Evolutionary conservation across 2,888 invertebrate genomes (phyloP).

Genomic region (Clusia tigrina): DNA sequence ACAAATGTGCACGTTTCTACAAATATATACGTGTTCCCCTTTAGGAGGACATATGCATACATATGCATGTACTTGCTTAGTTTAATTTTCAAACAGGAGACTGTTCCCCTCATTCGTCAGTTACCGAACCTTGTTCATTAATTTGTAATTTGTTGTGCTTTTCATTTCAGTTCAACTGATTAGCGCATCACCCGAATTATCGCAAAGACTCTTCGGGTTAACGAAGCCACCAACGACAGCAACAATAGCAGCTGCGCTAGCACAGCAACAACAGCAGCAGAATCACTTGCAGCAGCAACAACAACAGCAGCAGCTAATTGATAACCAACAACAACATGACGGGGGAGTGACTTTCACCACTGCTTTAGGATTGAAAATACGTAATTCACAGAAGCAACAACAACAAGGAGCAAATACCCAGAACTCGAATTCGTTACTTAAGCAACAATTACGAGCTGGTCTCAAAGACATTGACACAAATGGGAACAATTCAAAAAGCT

Average conservation of each 20-base stretch:
- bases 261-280: conserved; percentile 18
- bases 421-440: conserved; percentile 53
- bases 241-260: conserved; percentile 22
- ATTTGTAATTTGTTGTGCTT: too few species aligned
- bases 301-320: conserved; percentile 28
- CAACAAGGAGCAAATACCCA: conserved; percentile 24
- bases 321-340: conserved; percentile 30
- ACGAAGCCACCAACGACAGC: conserved; percentile 38
- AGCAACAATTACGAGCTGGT: conserved; percentile 58
- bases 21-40: too few species aligned
- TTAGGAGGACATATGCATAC: too few species aligned
- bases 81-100: too few species aligned
- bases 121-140: too few species aligned
- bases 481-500: conserved; percentile 19
- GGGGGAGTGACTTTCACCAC: conserved; percentile 53
- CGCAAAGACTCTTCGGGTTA: conserved; percentile 59
- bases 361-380: conserved; percentile 55
- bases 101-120: too few species aligned
- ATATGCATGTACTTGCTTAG: too few species aligned
- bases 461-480: conserved; percentile 49
- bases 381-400: conserved; percentile 32
- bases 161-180: conserved; percentile 46
- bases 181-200: conserved; percentile 57
- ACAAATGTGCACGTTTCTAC: too few species aligned
- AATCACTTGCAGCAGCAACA: conserved; percentile 22